Evolutionary conservation across 2,113 vertebrate species (phyloP), one percentile per base, ranked within the genome.

Genomic region (Stercorarius parasiticus): DNA sequence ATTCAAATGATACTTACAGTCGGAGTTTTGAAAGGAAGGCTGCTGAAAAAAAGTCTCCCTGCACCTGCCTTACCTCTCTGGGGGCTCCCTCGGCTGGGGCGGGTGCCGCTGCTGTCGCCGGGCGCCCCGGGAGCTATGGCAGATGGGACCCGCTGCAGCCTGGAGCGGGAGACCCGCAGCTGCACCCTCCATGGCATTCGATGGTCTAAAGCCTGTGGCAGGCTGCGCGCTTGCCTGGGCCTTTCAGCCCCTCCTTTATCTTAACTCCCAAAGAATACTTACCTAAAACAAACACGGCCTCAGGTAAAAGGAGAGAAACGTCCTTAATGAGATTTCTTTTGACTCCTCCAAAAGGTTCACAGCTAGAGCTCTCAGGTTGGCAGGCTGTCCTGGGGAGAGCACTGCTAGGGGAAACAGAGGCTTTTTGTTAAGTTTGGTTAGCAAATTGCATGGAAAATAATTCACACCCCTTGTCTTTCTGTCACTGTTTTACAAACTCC

Each of bases 201-300:
- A 14, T 25, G 55, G 42, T 93, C 40, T 58, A 6, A 62, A 67
- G 58, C 2, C 40, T 7, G 43, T 5, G 49, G 19, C 50, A 26
- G 87, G 67, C 74, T 91, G 38, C n/a, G n/a, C 3, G 8, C 53
- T 71, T 34, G 61, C 67, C 42, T 25, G 45, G 30, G 50, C 77
- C 82, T 72, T 70, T 3, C 62, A 92, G 86, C 94, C 78, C 90
- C 92, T 96, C 92, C 95, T 91, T 86, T 77, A 90, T 52, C 81
- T 47, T 30, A 82, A 5, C n/a, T 45, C 34, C 42, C 45, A 3
- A 40, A 58, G 78, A 79, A 72, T 47, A 56, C 72, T 78, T 66
- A 80, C 80, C 90, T 36, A 84, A 96, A 96, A 59, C 94, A 96
- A 97, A 95, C 97, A 96, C 1, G 3, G 47, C 77, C 82, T 76